A percentile compares a stretch with the other conserved stretches of the same genome.
Evolutionary conservation across 2,797 vertebrate genomes (phyloP).

Genomic region (Tenualosa ilisha): DNA sequence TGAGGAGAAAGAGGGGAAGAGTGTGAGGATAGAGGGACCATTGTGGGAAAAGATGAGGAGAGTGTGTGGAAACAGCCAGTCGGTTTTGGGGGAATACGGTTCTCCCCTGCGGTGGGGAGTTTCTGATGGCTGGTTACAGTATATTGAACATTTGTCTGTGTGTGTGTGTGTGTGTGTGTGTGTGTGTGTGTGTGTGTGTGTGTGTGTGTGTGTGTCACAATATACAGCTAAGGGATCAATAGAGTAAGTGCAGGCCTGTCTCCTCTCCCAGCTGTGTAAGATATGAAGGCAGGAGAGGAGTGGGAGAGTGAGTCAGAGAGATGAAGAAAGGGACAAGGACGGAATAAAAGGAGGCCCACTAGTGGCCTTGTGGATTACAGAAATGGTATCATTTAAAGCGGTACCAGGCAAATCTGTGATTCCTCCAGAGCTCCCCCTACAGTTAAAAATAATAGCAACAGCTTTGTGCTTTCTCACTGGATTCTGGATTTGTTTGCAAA

Average conservation of each 20-base stretch:
- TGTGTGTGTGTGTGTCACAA: neutral
- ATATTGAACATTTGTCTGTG: neutral
- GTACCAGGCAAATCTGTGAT: too few species aligned
- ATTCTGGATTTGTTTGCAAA: too few species aligned
- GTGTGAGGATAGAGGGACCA: too few species aligned
- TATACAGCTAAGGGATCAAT: neutral
- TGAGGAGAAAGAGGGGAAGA: too few species aligned
- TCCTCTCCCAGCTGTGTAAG: neutral
- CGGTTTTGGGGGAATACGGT: neutral
- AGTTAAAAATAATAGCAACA: too few species aligned
- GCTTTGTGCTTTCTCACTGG: too few species aligned
- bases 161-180: neutral
- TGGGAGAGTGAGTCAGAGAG: neutral
- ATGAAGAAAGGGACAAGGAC: slow-evolving; percentile 46
- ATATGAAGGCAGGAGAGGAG: neutral
- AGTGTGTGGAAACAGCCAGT: too few species aligned
- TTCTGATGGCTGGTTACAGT: neutral
- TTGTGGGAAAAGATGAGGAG: too few species aligned
- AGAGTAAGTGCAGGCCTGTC: neutral
- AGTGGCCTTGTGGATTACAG: too few species aligned
- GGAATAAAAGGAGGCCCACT: neutral
- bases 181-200: neutral
- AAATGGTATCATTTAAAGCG: too few species aligned
- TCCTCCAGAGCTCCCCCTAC: too few species aligned
- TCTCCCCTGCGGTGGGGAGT: neutral